Base-by-base conservation (phyloP, 2,113 vertebrate species). In the Anas platyrhynchos region DNA sequence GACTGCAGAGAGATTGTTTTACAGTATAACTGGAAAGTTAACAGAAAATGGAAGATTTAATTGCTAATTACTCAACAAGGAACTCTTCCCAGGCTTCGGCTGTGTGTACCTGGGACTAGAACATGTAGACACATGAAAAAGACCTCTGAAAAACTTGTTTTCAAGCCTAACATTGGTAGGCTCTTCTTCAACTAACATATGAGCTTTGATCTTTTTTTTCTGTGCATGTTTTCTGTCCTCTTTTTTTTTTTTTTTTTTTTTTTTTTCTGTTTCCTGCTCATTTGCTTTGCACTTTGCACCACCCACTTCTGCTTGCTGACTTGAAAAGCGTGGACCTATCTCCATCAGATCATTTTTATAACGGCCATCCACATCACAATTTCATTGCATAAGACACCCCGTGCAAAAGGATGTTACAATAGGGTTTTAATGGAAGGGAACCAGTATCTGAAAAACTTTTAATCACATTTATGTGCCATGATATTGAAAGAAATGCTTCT, bases 51-150 rank as follows among this genome's bases (percentile, higher is more conserved):
- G 43, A 74, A 78, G 13, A 22, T 9, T 68, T 56, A 91, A 81
- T 34, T 0, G 0, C 17, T n/a, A 44, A 63, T 63, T 75, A 74
- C 22, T 68, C 1, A 0, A 36, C 29, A 55, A 55, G 12, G 20
- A 69, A 48, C 16, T 50, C 31, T 50, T 83, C 31, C 20, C 31
- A 67, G 22, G 16, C 52, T 80, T 67, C 67, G 50, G 17, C 27
- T 66, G 8, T 1, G 2, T 21, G 18, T 31, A 25, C 4, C 1
- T 69, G 65, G 41, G 20, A 56, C 11, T 36, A 34, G 31, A 62
- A 34, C 21, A 46, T 0, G 1, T 5, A 80, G 20, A 52, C 56
- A 21, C 22, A 67, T 0, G 2, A 74, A 86, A 74, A 29, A 10
- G 61, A 71, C 16, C 27, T 71, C 16, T 36, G 18, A 78, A 41